phyloP scores from a whole-genome alignment of 1,140 invertebrate species.

The Magallana angulata region DNA sequence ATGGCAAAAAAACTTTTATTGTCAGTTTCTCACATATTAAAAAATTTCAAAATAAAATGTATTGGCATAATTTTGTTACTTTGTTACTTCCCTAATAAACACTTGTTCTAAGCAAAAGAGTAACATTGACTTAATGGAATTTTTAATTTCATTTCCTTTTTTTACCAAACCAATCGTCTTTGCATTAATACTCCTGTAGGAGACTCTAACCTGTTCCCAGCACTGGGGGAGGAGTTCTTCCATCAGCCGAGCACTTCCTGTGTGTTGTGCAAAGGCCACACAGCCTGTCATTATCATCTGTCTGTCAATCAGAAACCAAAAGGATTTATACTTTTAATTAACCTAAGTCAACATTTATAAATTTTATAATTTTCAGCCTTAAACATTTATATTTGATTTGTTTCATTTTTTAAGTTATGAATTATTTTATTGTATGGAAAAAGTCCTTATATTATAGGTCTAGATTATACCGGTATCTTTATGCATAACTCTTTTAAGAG shows the following conservation, averaged over 20 bases:
- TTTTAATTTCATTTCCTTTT: not conserved
- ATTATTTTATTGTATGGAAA: too few relatives aligned
- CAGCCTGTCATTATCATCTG: conserved; percentile 86
- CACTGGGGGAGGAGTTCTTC: conserved; percentile 88
- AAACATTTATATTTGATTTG: not conserved
- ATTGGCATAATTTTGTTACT: too few relatives aligned
- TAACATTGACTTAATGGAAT: too few relatives aligned
- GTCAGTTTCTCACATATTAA: too few relatives aligned
- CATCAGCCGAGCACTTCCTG: conserved; percentile 82
- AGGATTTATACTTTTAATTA: not conserved
- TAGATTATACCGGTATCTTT: too few relatives aligned
- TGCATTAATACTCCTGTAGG: not conserved
- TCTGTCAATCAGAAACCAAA: conserved; percentile 73
- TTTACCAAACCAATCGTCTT: not conserved
- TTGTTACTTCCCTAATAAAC: too few relatives aligned
- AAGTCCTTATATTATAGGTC: too few relatives aligned
- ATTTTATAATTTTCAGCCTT: not conserved
- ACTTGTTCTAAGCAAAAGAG: too few relatives aligned
- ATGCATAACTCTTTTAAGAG: too few relatives aligned
- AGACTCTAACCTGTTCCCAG: conserved; percentile 85
- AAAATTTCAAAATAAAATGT: too few relatives aligned
- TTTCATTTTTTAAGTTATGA: too few relatives aligned
- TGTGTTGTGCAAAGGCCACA: conserved; percentile 83
- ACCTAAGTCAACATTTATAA: not conserved
- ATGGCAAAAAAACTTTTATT: too few relatives aligned